A percentile compares a stretch with the other conserved stretches of the same genome.
Conservation (phyloP, 2,113 vertebrate species). For the Kryptolebias marmoratus region DNA sequence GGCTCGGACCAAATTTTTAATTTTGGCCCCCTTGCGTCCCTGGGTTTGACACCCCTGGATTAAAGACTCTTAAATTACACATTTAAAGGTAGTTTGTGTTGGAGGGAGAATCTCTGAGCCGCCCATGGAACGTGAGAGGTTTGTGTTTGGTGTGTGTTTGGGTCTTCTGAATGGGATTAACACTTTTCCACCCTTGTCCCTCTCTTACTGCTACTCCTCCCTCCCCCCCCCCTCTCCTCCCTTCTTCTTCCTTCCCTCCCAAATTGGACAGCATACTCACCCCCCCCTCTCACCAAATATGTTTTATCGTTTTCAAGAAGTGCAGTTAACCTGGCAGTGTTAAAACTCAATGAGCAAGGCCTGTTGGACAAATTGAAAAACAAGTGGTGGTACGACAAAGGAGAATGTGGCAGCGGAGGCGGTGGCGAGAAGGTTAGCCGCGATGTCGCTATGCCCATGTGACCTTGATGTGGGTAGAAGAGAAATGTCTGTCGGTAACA, state of each 20-base stretch:
- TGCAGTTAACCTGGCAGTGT: conserved; percentile 99
- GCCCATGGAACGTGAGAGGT: conserved; percentile 10
- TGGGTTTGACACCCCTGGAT: too few species aligned
- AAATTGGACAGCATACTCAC: conserved; percentile 77
- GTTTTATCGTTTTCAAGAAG: conserved; percentile 99
- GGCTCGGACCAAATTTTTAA: too few species aligned
- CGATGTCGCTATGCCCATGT: conserved; percentile 90
- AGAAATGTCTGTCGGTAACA: conserved; percentile 87
- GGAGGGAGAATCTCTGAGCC: too few species aligned
- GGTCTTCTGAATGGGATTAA: conserved; percentile 47
- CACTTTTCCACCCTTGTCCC: conserved; percentile 69
- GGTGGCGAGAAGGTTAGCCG: conserved; percentile 99
- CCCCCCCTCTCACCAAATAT: conserved; percentile 95
- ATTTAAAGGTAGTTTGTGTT: too few species aligned
- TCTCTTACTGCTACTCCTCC: conserved; percentile 61
- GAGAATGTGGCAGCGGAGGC: conserved; percentile 99
- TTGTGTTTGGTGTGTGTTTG: conserved; percentile 40
- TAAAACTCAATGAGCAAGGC: conserved; percentile 99
- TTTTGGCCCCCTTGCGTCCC: too few species aligned
- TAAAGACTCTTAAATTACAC: too few species aligned
- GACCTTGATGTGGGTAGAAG: conserved; percentile 86
- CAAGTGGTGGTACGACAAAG: conserved; percentile 99
- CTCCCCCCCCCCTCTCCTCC: conserved; percentile 63
- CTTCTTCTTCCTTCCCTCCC: conserved; percentile 33
- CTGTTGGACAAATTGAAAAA: conserved; percentile 99